Evolutionary conservation across 1,140 invertebrate species (phyloP).

Genomic region (Bombus difficillimus): DNA sequence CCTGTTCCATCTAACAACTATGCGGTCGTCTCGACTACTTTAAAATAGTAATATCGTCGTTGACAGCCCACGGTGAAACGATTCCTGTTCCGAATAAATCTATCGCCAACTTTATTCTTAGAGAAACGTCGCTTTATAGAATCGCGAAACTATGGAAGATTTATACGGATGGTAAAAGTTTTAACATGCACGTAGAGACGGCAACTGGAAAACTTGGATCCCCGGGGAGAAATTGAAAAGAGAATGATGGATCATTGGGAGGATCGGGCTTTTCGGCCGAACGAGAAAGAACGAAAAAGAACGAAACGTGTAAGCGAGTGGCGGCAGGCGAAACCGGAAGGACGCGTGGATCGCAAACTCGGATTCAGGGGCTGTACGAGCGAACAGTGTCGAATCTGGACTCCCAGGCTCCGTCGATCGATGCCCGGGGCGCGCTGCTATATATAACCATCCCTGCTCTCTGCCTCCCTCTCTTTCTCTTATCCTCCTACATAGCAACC

Average conservation of each 20-base stretch:
- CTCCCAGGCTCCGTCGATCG: constrained; percentile 68
- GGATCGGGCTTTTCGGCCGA: neutral
- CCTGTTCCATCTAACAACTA: neutral
- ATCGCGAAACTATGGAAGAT: neutral
- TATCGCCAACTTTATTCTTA: neutral
- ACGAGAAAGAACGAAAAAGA: neutral
- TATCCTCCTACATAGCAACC: no score
- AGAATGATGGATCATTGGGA: neutral
- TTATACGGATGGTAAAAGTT: neutral
- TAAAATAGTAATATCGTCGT: neutral
- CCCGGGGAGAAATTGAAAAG: neutral
- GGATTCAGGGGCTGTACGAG: constrained; percentile 46
- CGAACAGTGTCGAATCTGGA: constrained; percentile 65
- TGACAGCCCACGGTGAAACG: neutral
- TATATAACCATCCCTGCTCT: constrained; percentile 68
- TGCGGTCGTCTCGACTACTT: neutral
- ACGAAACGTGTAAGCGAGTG: neutral
- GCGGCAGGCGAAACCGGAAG: constrained; percentile 22
- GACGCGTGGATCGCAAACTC: constrained; percentile 47
- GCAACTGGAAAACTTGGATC: no score
- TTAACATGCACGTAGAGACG: neutral
- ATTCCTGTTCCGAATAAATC: neutral
- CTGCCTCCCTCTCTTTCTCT: constrained; percentile 37
- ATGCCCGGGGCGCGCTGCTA: constrained; percentile 67
- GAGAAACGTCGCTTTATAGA: neutral